Base-by-base conservation (phyloP, 2,113 vertebrate species). In the Raphicerus campestris region DNA sequence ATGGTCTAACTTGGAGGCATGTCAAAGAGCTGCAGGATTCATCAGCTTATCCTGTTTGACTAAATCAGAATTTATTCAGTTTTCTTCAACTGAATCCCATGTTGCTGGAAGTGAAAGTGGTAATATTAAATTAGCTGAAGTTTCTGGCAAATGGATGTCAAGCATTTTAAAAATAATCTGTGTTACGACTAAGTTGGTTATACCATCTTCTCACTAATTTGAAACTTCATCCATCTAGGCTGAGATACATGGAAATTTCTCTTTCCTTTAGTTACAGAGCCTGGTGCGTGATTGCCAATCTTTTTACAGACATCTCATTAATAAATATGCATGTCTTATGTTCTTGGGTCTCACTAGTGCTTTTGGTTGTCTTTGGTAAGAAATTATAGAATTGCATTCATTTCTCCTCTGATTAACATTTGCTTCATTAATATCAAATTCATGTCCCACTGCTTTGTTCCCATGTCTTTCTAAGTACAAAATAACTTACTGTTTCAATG, bases 371-470 rank as follows among this genome's bases (percentile, higher is more conserved):
- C 82, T 7, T 70, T 89, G 92, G 20, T 10, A 91, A 80, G 56
- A 96, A 97, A 96, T 85, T 89, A 66, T n/a, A 26, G 17, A 93
- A 56, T 89, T 94, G 24, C 28, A 6, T 75, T 94, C 49, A 73
- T 91, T 81, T 24, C 2, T 49, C 14, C 19, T 73, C 19, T 91
- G 70, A 94, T 95, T 47, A 96, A 63, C 80, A 75, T 93, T 89
- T 93, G 24, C 39, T 90, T 96, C 93, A 84, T 89, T 96, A 84
- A 53, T 89, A 94, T 73, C 51, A 94, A 92, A 93, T 97, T 70
- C 63, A 80, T 83, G 28, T 20, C 35, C 55, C n/a, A 35, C 66
- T 86, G 13, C 55, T 96, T 28, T 61, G 53, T 93, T 77, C 88
- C 14, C 82, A 58, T 53, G 56, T 30, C 15, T 61, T 96, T 93